These are phyloP conservation scores for Tinea trinotella DNA, from an alignment of 2,888 invertebrate species.

Conservation along the genomic window DNA sequence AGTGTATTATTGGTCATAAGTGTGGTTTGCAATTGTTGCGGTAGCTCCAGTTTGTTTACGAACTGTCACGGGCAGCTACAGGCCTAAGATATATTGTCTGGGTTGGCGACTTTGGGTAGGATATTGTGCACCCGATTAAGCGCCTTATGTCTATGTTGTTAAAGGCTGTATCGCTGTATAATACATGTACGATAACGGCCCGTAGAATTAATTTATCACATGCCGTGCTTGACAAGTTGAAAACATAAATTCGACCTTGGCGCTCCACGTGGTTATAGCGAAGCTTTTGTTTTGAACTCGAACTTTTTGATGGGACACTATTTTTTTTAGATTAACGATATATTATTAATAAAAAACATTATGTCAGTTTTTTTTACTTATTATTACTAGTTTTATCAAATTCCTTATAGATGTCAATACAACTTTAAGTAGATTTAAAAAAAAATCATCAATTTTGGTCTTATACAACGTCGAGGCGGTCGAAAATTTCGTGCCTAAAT, in stretches of 20 bases:
- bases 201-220: slow-evolving; percentile 74
- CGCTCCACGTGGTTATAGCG: slow-evolving; percentile 66
- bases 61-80: slow-evolving; percentile 73
- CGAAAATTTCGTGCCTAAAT: no score
- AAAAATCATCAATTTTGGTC: no score
- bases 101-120: slow-evolving; percentile 72
- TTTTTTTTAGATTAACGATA: no score
- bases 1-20: slow-evolving; percentile 1
- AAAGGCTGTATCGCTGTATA: slow-evolving; percentile 25
- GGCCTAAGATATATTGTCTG: slow-evolving; percentile 74
- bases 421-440: no score
- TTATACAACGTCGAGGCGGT: no score
- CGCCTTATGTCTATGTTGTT: slow-evolving; percentile 29
- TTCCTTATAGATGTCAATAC: no score
- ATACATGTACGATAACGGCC: slow-evolving; percentile 53
- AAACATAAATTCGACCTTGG: slow-evolving; percentile 74
- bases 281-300: slow-evolving; percentile 32
- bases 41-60: slow-evolving; percentile 74
- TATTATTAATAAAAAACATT: no score
- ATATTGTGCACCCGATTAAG: slow-evolving; percentile 33
- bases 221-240: slow-evolving; percentile 73
- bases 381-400: no score
- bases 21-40: slow-evolving; percentile 44
- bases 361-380: no score
- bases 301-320: no score